Conservation (phyloP, 2,113 vertebrate species). For the Chaenogobius annularis region DNA sequence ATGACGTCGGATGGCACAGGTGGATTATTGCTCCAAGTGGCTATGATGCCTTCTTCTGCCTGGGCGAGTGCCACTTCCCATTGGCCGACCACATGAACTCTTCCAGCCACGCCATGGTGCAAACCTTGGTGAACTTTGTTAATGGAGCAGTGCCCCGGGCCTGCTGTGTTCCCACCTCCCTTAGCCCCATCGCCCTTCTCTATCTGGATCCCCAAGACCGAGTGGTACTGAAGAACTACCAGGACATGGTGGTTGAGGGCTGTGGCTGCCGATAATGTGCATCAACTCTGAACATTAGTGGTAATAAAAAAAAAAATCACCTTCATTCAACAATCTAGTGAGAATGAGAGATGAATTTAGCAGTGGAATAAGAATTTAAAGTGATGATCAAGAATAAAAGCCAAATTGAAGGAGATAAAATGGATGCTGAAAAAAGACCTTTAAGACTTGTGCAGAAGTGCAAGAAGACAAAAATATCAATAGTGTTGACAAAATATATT, state of each 20-base stretch:
- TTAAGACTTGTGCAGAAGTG: background rate
- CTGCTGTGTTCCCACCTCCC: conserved; percentile 82
- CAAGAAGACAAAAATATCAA: conserved; percentile 30
- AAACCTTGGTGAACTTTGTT: conserved; percentile 83
- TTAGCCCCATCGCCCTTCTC: conserved; percentile 83
- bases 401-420: conserved; percentile 26
- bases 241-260: conserved; percentile 86
- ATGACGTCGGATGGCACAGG: conserved; percentile 83
- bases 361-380: conserved; percentile 25
- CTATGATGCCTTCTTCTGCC: conserved; percentile 84
- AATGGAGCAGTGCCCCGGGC: conserved; percentile 78
- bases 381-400: conserved; percentile 8
- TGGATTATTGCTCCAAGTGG: conserved; percentile 84
- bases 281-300: background rate
- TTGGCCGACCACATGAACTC: conserved; percentile 86
- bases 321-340: background rate
- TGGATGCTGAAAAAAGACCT: conserved; percentile 14
- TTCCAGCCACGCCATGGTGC: conserved; percentile 84
- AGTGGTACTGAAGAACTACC: conserved; percentile 84
- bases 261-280: conserved; percentile 80
- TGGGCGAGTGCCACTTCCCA: conserved; percentile 83
- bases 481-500: conserved; percentile 27
- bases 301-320: background rate
- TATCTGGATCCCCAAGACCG: conserved; percentile 81
- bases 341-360: conserved; percentile 40